These are phyloP conservation scores for Lamproptera curius DNA, from an alignment of 2,888 invertebrate species.

Conservation along the genomic window DNA sequence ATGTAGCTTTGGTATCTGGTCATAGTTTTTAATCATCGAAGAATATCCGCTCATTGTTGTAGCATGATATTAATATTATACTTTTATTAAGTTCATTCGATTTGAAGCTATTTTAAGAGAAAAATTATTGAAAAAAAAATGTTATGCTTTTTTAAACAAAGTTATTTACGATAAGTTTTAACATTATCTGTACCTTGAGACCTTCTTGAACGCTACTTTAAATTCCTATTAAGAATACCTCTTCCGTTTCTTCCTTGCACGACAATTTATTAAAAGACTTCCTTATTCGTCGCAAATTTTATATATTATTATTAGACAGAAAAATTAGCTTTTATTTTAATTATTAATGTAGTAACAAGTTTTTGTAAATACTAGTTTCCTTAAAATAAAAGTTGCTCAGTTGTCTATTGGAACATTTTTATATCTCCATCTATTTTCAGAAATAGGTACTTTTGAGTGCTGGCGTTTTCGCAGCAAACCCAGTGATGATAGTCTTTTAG, in stretches of 20 bases:
- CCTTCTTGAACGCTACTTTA: slow-evolving; percentile 17
- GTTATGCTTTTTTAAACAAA: no score
- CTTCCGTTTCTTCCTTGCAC: slow-evolving; percentile 9
- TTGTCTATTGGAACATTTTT: slow-evolving; percentile 72
- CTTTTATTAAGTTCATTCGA: no score
- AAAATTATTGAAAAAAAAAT: no score
- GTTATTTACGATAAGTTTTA: no score
- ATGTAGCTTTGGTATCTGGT: no score
- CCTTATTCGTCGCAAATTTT: background rate
- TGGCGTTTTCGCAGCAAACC: slow-evolving; percentile 81
- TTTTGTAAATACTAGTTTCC: slow-evolving; percentile 6
- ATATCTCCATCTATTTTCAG: slow-evolving; percentile 85
- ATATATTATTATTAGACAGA: background rate
- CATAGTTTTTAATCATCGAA: no score
- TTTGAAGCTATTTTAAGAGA: no score
- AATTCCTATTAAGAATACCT: slow-evolving; percentile 13
- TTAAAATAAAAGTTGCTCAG: slow-evolving; percentile 39
- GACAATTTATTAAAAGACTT: slow-evolving; percentile 10
- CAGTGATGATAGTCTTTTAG: slow-evolving; percentile 81
- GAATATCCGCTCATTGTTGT: no score
- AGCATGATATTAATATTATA: no score
- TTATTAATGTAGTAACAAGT: background rate
- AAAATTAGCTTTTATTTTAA: slow-evolving; percentile 6
- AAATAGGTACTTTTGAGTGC: slow-evolving; percentile 82
- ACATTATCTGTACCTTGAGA: slow-evolving; percentile 12